These are phyloP conservation scores for Tachina fera DNA, from an alignment of 2,888 invertebrate species.

Conservation along the genomic window DNA sequence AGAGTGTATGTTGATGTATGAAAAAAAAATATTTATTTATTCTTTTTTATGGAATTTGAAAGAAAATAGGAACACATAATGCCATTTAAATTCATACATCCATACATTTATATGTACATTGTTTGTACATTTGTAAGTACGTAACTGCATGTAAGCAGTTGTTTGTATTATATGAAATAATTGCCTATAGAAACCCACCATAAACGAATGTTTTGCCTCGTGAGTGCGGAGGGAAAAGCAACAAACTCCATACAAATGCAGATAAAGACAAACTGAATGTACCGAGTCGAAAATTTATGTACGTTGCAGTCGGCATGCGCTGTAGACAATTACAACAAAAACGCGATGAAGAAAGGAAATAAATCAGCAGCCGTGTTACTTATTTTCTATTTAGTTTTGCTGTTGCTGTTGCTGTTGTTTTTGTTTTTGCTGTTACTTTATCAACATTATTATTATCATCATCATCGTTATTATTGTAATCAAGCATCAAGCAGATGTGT, in stretches of 20 bases:
- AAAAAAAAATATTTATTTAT: background rate
- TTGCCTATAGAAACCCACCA: slow-evolving; percentile 62
- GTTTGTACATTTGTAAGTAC: background rate
- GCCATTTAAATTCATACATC: slow-evolving; percentile 45
- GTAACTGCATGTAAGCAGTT: background rate
- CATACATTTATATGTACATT: background rate
- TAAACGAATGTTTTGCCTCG: background rate
- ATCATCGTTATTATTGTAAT: slow-evolving; percentile 41
- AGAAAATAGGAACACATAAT: slow-evolving; percentile 52
- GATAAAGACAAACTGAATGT: slow-evolving; percentile 41
- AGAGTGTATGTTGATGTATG: background rate
- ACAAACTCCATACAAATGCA: slow-evolving; percentile 39
- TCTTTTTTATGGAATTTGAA: slow-evolving; percentile 4
- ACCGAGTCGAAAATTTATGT: slow-evolving; percentile 34
- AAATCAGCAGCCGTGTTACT: slow-evolving; percentile 63
- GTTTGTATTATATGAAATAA: slow-evolving; percentile 42
- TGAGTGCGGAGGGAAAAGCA: slow-evolving; percentile 18
- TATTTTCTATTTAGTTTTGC: slow-evolving; percentile 33
- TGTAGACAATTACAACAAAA: slow-evolving; percentile 49
- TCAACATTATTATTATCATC: slow-evolving; percentile 45
- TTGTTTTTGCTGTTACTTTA: slow-evolving; percentile 25
- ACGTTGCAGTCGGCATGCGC: slow-evolving; percentile 68
- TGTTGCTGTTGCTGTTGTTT: slow-evolving; percentile 20
- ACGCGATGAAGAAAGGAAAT: slow-evolving; percentile 52
- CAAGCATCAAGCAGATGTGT: slow-evolving; percentile 8